phyloP scores from a whole-genome alignment of 2,113 vertebrate species.

The Xenopus laevis region DNA sequence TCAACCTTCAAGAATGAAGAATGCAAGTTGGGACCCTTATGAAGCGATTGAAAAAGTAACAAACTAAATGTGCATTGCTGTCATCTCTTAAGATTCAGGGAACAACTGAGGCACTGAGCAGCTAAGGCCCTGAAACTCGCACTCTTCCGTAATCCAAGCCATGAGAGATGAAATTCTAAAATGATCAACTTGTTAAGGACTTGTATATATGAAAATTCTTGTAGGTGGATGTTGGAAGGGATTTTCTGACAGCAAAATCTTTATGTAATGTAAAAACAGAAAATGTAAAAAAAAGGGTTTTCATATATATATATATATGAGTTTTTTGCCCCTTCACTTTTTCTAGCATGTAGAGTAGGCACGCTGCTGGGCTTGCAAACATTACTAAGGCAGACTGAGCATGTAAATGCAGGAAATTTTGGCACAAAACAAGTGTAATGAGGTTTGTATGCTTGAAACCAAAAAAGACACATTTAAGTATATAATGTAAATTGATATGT shows the following conservation, averaged over 20 bases:
- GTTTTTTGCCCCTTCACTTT: conserved; percentile 59
- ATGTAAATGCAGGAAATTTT: conserved; percentile 63
- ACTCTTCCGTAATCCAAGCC: conserved; percentile 54
- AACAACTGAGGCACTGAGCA: neutral
- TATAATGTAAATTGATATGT: conserved; percentile 59
- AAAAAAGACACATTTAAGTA: conserved; percentile 60
- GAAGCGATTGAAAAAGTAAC: conserved; percentile 3
- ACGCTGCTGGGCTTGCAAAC: conserved; percentile 63
- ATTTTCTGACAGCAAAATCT: conserved; percentile 61
- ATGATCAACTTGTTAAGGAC: conserved; percentile 46
- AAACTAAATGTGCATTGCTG: neutral
- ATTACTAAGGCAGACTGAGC: conserved; percentile 53
- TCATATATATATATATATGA: conserved; percentile 34
- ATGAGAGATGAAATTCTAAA: conserved; percentile 34
- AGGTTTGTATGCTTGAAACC: conserved; percentile 66
- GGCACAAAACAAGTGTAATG: conserved; percentile 56
- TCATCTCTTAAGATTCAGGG: conserved; percentile 20
- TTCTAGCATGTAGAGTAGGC: conserved; percentile 71
- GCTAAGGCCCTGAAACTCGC: conserved; percentile 47
- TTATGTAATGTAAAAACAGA: conserved; percentile 32
- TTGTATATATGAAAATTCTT: conserved; percentile 73
- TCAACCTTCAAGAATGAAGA: conserved; percentile 49
- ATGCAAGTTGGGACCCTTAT: conserved; percentile 25
- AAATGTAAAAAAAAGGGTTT: conserved; percentile 14
- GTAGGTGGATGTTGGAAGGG: conserved; percentile 60